phyloP scores from a whole-genome alignment of 2,888 invertebrate species.

The Phaedon cochleariae region DNA sequence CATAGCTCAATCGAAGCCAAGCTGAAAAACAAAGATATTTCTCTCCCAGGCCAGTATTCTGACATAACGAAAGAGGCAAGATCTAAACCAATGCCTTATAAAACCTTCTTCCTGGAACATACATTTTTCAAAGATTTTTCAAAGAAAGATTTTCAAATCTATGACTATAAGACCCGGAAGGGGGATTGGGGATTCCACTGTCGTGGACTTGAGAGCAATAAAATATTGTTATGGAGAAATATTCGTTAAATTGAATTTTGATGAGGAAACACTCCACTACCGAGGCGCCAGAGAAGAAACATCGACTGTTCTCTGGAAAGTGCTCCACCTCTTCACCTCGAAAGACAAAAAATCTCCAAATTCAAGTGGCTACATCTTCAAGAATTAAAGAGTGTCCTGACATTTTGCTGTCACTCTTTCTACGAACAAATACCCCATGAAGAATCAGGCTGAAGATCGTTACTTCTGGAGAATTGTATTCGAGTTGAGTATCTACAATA shows the following conservation, averaged over 20 bases:
- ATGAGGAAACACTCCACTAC: not conserved
- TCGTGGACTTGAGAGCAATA: slow-evolving; percentile 3
- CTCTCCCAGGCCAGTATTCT: not conserved
- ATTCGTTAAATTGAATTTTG: not conserved
- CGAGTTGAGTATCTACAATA: too few relatives aligned
- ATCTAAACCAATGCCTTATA: slow-evolving; percentile 4
- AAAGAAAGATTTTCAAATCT: not conserved
- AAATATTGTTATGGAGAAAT: slow-evolving; percentile 8
- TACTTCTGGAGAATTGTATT: too few relatives aligned
- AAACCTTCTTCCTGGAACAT: not conserved
- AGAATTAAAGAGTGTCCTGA: not conserved
- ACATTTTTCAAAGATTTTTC: slow-evolving; percentile 5
- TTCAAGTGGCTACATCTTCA: not conserved
- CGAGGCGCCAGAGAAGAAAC: not conserved
- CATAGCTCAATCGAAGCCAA: not conserved
- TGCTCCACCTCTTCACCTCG: not conserved
- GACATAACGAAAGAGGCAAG: not conserved
- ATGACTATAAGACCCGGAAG: slow-evolving; percentile 14
- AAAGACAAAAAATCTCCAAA: not conserved
- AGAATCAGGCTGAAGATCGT: not conserved
- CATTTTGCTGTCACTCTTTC: not conserved
- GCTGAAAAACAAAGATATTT: not conserved
- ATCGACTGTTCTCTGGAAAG: not conserved
- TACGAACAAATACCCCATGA: not conserved
- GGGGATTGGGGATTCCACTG: slow-evolving; percentile 5